Evolutionary conservation across 2,797 vertebrate species (phyloP), one percentile per base, ranked within the genome.

Genomic region (Sciaenops ocellatus): DNA sequence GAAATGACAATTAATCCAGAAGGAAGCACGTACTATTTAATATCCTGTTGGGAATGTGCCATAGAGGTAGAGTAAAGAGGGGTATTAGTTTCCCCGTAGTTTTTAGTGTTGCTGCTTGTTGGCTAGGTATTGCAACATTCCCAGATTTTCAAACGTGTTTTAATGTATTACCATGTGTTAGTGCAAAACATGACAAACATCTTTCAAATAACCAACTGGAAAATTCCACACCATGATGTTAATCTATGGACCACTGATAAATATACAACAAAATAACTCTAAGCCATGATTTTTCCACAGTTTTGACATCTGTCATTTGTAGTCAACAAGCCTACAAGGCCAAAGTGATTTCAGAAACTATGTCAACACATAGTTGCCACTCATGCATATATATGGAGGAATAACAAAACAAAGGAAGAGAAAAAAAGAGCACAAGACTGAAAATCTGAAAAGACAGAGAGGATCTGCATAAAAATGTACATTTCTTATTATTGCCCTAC

Each of bases 1-100:
- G 89, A 88, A 92, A 89, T 84, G 30, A 86, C 73, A 85, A 84
- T 83, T 77, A 86, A 90, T 90, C 80, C 82, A 80, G 56, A 72
- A 87, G 78, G 84, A 92, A 79, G 78, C 73, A 65, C 22, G 57
- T 69, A 57, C 71, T 62, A 47, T 90, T 91, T 80, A 82, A 82
- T 93, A 91, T 91, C 89, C 89, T 89, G 82, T 78, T 83, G 90
- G 81, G 82, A 93, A 89, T 70, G 64, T 78, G 80, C 76, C 80
- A 79, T 44, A 28, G 63, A 87, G 64, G 76, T 87, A 82, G 75
- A 73, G 63, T 63, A 61, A 38, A 72, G 61, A 73, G 41, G 44
- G 48, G 60, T 48, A 57, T 85, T 79, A 63, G 75, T 82, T 91
- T 85, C 85, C 54, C 70, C 65, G 34, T 79, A 69, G 60, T 52